These are phyloP conservation scores for Actenoides lindsayi DNA, from an alignment of 2,113 vertebrate species.

Conservation along the genomic window DNA sequence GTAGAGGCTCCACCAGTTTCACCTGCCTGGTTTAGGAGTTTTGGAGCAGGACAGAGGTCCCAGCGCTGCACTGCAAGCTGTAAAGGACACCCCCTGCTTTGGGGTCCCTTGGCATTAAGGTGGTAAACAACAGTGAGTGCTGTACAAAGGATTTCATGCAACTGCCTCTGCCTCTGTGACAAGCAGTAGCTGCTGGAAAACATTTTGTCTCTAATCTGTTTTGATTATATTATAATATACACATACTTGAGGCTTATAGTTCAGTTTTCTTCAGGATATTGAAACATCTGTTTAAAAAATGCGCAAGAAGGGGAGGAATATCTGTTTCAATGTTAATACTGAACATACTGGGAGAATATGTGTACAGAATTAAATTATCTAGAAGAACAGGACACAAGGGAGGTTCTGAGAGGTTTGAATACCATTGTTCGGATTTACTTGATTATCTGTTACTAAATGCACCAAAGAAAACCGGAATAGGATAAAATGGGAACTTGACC, in stretches of 20 bases:
- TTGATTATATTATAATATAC: not conserved
- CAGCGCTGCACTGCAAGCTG: accelerated
- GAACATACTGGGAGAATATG: not conserved
- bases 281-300: slow-evolving; percentile 40
- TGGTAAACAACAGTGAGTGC: not conserved
- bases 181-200: slow-evolving; percentile 18
- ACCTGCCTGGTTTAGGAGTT: not conserved
- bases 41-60: not conserved
- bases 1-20: not conserved
- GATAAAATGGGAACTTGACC: not conserved
- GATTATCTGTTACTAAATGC: not conserved
- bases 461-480: not conserved
- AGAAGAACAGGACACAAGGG: not conserved
- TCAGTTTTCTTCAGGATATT: slow-evolving; percentile 48
- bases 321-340: slow-evolving; percentile 16
- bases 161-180: not conserved
- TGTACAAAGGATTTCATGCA: not conserved
- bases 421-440: not conserved
- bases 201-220: slow-evolving; percentile 2
- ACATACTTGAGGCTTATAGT: slow-evolving; percentile 17
- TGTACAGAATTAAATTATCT: not conserved
- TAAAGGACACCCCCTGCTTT: not conserved
- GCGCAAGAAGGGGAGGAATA: not conserved
- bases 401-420: not conserved
- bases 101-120: not conserved